Percentiles rank a stretch among this genome's conserved stretches.
Conservation (phyloP, 2,888 invertebrate species). For the Adelphocoris suturalis region DNA sequence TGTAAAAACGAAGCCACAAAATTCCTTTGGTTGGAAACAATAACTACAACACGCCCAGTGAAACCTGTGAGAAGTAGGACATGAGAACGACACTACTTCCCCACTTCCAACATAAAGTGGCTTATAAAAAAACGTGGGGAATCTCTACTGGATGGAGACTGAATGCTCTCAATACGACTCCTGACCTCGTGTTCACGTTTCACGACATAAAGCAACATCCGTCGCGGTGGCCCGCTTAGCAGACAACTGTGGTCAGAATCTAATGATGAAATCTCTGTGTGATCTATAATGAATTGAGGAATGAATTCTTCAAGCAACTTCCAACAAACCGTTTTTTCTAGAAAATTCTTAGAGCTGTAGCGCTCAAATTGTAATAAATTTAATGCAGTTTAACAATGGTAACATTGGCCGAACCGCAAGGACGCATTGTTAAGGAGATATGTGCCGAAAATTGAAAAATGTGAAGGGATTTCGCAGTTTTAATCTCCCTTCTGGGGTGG, state of each 20-base stretch:
- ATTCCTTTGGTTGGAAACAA: not conserved
- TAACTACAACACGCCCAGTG: not conserved
- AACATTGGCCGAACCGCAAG: no score
- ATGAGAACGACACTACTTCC: slow-evolving; percentile 45
- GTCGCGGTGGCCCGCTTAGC: not conserved
- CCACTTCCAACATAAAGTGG: slow-evolving; percentile 10
- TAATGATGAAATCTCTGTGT: no score
- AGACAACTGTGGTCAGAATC: not conserved
- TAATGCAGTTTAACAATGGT: no score
- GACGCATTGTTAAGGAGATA: no score
- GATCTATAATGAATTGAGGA: no score
- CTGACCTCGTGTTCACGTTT: not conserved
- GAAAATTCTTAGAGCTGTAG: no score
- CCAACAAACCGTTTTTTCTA: no score
- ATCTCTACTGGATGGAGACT: slow-evolving; percentile 1
- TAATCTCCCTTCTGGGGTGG: no score
- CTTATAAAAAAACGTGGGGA: slow-evolving; percentile 48
- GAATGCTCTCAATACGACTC: slow-evolving; percentile 24
- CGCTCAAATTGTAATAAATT: no score
- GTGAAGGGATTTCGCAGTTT: no score
- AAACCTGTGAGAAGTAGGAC: slow-evolving; percentile 42
- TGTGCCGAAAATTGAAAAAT: no score
- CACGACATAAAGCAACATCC: slow-evolving; percentile 34
- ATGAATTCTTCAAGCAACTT: no score
- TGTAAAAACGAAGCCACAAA: not conserved